Conservation (phyloP, 2,113 vertebrate species). For the Poeciliopsis occidentalis region DNA sequence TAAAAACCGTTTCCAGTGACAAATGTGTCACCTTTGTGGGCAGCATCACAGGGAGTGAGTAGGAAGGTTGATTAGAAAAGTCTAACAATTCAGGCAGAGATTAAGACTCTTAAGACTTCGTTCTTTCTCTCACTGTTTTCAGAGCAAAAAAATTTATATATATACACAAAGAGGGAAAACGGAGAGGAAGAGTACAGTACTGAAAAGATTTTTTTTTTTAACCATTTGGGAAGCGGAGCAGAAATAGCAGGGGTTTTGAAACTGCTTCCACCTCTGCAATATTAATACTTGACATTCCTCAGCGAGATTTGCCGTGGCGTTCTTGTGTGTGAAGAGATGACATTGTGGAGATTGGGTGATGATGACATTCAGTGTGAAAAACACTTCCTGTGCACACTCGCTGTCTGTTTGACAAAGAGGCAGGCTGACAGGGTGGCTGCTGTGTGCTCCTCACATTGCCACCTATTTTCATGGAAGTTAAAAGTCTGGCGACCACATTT, state of each 20-base stretch:
- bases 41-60: background rate
- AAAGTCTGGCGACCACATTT: slow-evolving; percentile 1
- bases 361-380: slow-evolving; percentile 58
- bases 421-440: slow-evolving; percentile 30
- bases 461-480: slow-evolving; percentile 54
- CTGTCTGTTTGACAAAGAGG: slow-evolving; percentile 55
- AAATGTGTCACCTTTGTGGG: slow-evolving; percentile 6
- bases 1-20: slow-evolving; percentile 11
- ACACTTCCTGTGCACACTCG: slow-evolving; percentile 48
- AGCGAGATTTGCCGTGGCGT: slow-evolving; percentile 52
- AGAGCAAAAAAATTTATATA: no score
- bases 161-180: no score
- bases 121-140: no score
- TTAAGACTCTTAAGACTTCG: no score
- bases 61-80: slow-evolving; percentile 1
- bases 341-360: slow-evolving; percentile 51
- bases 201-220: no score
- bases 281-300: slow-evolving; percentile 70
- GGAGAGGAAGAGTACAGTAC: no score
- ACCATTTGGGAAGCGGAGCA: no score
- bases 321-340: slow-evolving; percentile 55
- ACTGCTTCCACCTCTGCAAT: no score
- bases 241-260: no score
- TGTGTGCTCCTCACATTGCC: slow-evolving; percentile 21
- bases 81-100: background rate